phyloP scores from a whole-genome alignment of 2,888 invertebrate genomes.

The Syritta pipiens region DNA sequence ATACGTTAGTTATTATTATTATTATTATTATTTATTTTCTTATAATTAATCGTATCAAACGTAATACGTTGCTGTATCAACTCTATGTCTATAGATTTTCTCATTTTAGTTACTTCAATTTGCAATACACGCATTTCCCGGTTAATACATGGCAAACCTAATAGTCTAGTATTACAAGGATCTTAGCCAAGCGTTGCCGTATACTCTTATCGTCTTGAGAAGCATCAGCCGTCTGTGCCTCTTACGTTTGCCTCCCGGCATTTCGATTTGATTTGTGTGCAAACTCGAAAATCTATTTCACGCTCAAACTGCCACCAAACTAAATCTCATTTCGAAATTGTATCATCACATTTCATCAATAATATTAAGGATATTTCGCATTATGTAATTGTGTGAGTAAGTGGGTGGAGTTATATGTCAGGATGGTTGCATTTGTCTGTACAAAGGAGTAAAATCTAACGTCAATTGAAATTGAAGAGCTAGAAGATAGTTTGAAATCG shows the following conservation, averaged over 20 bases:
- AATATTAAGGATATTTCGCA: conserved; percentile 31
- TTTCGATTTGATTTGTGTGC: conserved; percentile 70
- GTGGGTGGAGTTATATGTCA: neutral
- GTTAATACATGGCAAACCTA: no score
- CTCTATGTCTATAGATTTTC: neutral
- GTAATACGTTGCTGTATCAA: no score
- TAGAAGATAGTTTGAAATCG: no score
- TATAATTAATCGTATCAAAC: no score
- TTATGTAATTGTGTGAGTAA: conserved; percentile 9
- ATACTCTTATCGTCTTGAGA: no score
- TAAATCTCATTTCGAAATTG: conserved; percentile 62
- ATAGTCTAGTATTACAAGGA: no score
- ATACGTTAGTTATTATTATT: no score
- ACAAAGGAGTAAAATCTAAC: neutral
- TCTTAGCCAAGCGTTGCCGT: no score
- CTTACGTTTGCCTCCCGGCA: no score
- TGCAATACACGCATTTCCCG: conserved; percentile 8
- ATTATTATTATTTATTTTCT: no score
- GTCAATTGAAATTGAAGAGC: neutral
- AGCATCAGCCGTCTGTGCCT: no score
- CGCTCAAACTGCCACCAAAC: conserved; percentile 68
- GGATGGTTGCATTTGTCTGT: neutral
- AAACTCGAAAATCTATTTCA: conserved; percentile 70
- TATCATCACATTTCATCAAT: conserved; percentile 55
- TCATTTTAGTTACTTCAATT: neutral